Evolutionary conservation across 1,140 invertebrate genomes (phyloP).

Genomic region (Cryptotermes secundus): DNA sequence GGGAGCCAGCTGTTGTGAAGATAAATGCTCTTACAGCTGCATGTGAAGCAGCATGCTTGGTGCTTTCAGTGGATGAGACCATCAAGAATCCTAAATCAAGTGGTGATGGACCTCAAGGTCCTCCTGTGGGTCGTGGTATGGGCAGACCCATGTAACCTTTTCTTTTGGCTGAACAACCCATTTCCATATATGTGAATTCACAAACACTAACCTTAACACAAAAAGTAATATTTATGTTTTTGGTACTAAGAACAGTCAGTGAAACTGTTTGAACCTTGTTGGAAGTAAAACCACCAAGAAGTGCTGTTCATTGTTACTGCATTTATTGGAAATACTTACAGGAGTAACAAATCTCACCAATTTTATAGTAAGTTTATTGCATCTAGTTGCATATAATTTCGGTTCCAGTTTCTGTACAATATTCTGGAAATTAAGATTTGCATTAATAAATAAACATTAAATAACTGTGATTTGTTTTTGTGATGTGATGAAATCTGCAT

Average conservation of each 20-base stretch:
- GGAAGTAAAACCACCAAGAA: not conserved
- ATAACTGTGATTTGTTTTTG: not conserved
- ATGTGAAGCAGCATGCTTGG: conserved; percentile 91
- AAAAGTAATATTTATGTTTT: no score
- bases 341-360: not conserved
- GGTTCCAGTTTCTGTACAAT: not conserved
- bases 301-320: not conserved
- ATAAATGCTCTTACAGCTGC: conserved; percentile 96
- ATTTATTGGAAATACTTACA: not conserved
- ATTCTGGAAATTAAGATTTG: not conserved
- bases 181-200: no score
- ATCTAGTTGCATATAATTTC: not conserved
- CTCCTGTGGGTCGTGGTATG: conserved; percentile 64
- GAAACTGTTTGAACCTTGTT: not conserved
- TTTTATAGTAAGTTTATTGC: not conserved
- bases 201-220: no score
- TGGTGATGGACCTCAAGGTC: conserved; percentile 44
- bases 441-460: not conserved
- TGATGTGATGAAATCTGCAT: no score
- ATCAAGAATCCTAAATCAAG: conserved; percentile 87
- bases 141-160: conserved; percentile 63
- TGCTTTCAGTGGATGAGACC: conserved; percentile 97
- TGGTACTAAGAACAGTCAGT: not conserved
- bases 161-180: not conserved
- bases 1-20: conserved; percentile 97